Base-by-base conservation (phyloP, 2,797 vertebrate genomes). In the Tinamus major region DNA sequence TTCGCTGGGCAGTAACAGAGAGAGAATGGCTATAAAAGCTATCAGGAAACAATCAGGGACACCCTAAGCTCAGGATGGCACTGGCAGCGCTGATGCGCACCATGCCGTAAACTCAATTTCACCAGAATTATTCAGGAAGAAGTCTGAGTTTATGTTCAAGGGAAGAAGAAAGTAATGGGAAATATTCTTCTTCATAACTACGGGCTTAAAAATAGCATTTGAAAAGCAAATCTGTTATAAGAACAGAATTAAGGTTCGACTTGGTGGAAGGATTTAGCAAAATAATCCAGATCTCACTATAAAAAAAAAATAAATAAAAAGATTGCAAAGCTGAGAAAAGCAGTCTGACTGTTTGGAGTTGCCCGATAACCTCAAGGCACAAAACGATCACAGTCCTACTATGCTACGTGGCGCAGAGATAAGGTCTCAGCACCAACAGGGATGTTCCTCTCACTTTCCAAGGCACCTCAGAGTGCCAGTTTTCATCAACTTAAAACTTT, bases 201-300 rank as follows among this genome's bases (percentile, higher is more conserved):
- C 7, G 33, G 76, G 59, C 29, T 79, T 84, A 46, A 84, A 83
- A 92, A 79, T 2, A 72, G 55, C 21, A 69, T 56, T 88, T 72
- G 56, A 91, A 89, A 94, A 94, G 58, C 35, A 92, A 94, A 72
- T 80, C 71, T 44, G n/a, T 39, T 76, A 31, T 11, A n/a, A 76
- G 82, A 39, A 61, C 39, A 79, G 53, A 94, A 78, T 87, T 85
- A 93, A 85, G 26, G 33, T 68, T 87, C 53, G 44, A 76, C 55
- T 2, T 86, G 11, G 91, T 87, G 35, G 79, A 86, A n/a, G 13
- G 10, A 78, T 86, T 95, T 71, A n/a, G 44, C 87, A 78, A 85
- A 85, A 75, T 37, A 91, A 93, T 69, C 12, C 48, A 92, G 63
- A 88, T 79, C 76, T 91, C 29, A 59, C 26, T 31, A 21, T n/a